Conservation (phyloP, 2,113 vertebrate species). For the Erinaceus europaeus region DNA sequence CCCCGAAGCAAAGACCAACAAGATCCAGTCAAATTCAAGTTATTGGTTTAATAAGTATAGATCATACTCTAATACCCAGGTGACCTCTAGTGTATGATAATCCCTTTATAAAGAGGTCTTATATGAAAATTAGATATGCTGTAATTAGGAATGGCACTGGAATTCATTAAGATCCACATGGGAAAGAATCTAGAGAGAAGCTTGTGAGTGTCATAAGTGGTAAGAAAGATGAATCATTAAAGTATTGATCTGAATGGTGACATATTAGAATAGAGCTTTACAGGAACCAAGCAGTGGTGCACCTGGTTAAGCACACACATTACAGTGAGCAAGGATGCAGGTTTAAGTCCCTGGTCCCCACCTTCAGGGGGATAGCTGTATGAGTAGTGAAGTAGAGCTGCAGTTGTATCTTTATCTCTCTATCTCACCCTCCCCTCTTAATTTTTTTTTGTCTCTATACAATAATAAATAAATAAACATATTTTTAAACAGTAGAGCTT, state of each 20-base stretch:
- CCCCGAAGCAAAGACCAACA: constrained; percentile 12
- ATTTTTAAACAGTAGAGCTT: too few species aligned
- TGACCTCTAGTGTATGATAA: constrained; percentile 9
- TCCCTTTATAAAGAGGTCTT: constrained; percentile 6
- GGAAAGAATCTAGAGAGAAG: constrained; percentile 15
- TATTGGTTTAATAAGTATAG: background rate
- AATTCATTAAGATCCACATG: constrained; percentile 17
- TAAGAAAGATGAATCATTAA: constrained; percentile 13
- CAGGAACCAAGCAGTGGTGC: too few species aligned
- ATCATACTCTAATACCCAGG: background rate
- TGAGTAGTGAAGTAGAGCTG: too few species aligned
- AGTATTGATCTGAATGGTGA: background rate
- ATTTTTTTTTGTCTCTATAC: too few species aligned
- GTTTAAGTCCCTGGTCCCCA: too few species aligned
- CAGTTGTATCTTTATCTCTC: too few species aligned
- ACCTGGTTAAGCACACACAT: too few species aligned
- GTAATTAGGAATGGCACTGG: background rate
- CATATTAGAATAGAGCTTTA: background rate
- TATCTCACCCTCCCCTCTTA: too few species aligned
- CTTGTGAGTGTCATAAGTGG: background rate
- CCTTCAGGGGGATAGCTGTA: too few species aligned
- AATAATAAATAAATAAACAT: too few species aligned
- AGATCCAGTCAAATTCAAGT: background rate
- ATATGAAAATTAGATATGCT: constrained; percentile 37
- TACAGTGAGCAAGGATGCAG: too few species aligned